Evolutionary conservation across 2,888 invertebrate genomes (phyloP), one percentile per base, ranked within the genome.

Genomic region (Lathronympha strigana): DNA sequence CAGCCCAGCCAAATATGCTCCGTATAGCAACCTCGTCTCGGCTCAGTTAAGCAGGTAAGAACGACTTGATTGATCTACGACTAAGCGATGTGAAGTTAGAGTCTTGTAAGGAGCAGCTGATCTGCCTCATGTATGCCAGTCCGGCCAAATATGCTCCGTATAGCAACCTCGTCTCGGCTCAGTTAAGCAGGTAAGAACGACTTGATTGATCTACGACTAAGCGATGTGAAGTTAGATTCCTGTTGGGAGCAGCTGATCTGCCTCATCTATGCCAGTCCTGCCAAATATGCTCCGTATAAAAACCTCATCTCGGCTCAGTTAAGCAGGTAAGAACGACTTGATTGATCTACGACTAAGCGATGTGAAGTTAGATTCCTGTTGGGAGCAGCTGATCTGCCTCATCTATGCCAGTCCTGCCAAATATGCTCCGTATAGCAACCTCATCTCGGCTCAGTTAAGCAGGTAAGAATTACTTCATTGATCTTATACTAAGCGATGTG

Each of bases 61-160:
- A 23, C 1, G n/a, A 13, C 11, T 31, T 1, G 21, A 2, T 9
- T 4, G 21, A n/a, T 47, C 23, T 23, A 11, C 3, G 3, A 21
- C n/a, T n/a, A 0, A 19, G 11, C 38, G 21, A 21, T 1, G 2
- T 19, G 43, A 43, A 90, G 69, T 71, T 92, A 43, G 91, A 92
- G 55, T 77, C 90, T 0, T 97, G 97, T 77, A 90, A 97, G 13
- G 97, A 97, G 80, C 94, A 96, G 76, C 93, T 97, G 5, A 95
- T 97, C 28, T 97, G 97, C 78, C 93, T 96, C 71, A 97, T 97
- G 96, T 97, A 97, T 84, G 94, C 95, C 51, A 96, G 95, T 79
- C 97, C 97, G 0, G 96, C 97, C 4, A 96, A 97, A 81, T 97
- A 96, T 82, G 97, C 97, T 0, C 97, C 97, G 0, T 97, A 96